phyloP scores from a whole-genome alignment of 1,140 invertebrate species.

The Yoshiicerus persimilis region DNA sequence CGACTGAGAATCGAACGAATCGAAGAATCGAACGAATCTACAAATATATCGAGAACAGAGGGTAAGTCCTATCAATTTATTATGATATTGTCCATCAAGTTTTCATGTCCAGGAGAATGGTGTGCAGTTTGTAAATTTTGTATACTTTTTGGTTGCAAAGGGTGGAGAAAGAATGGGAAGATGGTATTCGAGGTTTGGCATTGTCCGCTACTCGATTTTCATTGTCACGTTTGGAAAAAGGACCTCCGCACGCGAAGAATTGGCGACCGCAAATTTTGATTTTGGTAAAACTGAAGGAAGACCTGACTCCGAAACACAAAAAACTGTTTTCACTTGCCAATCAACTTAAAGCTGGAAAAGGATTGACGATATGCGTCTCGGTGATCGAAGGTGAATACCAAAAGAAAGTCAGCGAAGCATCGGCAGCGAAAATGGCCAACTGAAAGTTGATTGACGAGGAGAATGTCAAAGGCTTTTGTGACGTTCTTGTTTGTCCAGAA shows the following conservation, averaged over 20 bases:
- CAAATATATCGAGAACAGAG: conserved; percentile 99
- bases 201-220: conserved; percentile 95
- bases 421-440: conserved; percentile 77
- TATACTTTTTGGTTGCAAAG: no score
- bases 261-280: conserved; percentile 95
- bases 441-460: conserved; percentile 86
- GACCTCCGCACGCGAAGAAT: conserved; percentile 97
- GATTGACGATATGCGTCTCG: conserved; percentile 88
- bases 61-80: conserved; percentile 63
- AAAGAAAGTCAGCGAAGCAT: conserved; percentile 71
- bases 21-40: no score
- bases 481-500: conserved; percentile 76
- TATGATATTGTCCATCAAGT: no score
- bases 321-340: conserved; percentile 94
- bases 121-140: no score
- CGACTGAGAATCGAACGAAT: no score
- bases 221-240: conserved; percentile 88
- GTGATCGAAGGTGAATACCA: conserved; percentile 83
- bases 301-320: conserved; percentile 77
- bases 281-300: conserved; percentile 68
- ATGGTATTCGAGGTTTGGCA: conserved; percentile 95
- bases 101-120: no score
- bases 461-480: conserved; percentile 95
- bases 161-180: conserved; percentile 99
- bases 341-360: conserved; percentile 97